Evolutionary conservation across 1,140 invertebrate species (phyloP).

Genomic region (Conopomorpha cramerella): DNA sequence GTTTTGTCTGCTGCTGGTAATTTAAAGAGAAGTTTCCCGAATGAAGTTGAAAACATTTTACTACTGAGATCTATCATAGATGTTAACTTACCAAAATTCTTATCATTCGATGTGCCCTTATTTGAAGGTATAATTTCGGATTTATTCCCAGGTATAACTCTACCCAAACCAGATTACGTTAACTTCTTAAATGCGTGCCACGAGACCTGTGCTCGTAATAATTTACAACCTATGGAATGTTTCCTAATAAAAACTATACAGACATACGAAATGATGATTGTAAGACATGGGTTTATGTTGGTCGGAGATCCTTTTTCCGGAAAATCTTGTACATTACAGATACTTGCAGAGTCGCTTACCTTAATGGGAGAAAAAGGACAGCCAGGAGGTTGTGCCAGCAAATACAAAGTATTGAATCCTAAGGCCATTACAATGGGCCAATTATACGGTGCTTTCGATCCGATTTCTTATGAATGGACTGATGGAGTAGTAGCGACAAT

Average conservation of each 20-base stretch:
- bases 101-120: slow-evolving; percentile 84
- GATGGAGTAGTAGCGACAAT: slow-evolving; percentile 84
- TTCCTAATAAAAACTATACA: slow-evolving; percentile 81
- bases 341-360: slow-evolving; percentile 74
- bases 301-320: slow-evolving; percentile 88
- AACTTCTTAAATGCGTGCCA: slow-evolving; percentile 63
- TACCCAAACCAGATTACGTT: slow-evolving; percentile 77
- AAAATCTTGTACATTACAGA: slow-evolving; percentile 76
- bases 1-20: slow-evolving; percentile 81
- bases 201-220: slow-evolving; percentile 64
- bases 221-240: slow-evolving; percentile 74
- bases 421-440: slow-evolving; percentile 91
- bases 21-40: slow-evolving; percentile 81
- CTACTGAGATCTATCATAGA: slow-evolving; percentile 86
- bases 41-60: slow-evolving; percentile 79
- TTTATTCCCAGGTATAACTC: slow-evolving; percentile 80
- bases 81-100: slow-evolving; percentile 93
- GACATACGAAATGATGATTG: slow-evolving; percentile 91
- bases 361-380: slow-evolving; percentile 64
- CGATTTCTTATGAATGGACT: slow-evolving; percentile 88
- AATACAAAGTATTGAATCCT: slow-evolving; percentile 84
- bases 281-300: slow-evolving; percentile 92
- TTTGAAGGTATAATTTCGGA: slow-evolving; percentile 92
- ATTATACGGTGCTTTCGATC: slow-evolving; percentile 89
- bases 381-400: slow-evolving; percentile 65